Base-by-base conservation (phyloP, 2,113 vertebrate species). In the Lucifuga dentata region DNA sequence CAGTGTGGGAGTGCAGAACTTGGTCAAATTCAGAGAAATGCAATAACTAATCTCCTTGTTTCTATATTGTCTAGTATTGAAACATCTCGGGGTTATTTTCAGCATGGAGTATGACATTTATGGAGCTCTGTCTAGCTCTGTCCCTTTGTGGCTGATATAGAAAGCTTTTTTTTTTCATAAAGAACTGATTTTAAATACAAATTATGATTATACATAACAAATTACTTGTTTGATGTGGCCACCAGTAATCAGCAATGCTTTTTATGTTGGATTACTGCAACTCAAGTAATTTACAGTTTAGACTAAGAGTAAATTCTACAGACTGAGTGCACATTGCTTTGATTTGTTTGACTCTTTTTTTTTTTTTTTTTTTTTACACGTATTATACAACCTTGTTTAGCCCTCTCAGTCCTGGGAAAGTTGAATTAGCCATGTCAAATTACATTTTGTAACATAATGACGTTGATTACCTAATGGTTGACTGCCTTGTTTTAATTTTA, bases 331-430 rank as follows among this genome's bases (percentile, higher is more conserved):
- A 45, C 48, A 55, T 17, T 41, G 21, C 21, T 66, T 48, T 29
- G 20, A 45, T 60, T 56, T 70, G 44, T 66, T 60, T 68, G 36
- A 19, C 11, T 48, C 52, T 43, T 58, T 76, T 59, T 68, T 63
- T 71, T 70, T 60, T 39, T n/a, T 43, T 58, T 76, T 59, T 68
- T 63, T 71, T 70, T 60, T 39, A n/a, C n/a, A n/a, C 64, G 65
- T 12, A 26, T 24, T 17, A 26, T 17, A 36, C 35, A 58, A 40
- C 46, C 33, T 60, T 60, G 41, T 35, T 48, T 26, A 29, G 50
- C 44, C 51, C 2, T 58, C 52, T 26, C 29, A 8, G 32, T 45
- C 16, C 23, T n/a, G 15, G 40, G 7, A 70, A 59, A 40, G 40
- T 76, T 50, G 48, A 66, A 73, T 60, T 43, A 64, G 19, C 17